These are phyloP conservation scores for Platynereis dumerilii DNA, from an alignment of 2,888 invertebrate genomes.

Conservation along the genomic window DNA sequence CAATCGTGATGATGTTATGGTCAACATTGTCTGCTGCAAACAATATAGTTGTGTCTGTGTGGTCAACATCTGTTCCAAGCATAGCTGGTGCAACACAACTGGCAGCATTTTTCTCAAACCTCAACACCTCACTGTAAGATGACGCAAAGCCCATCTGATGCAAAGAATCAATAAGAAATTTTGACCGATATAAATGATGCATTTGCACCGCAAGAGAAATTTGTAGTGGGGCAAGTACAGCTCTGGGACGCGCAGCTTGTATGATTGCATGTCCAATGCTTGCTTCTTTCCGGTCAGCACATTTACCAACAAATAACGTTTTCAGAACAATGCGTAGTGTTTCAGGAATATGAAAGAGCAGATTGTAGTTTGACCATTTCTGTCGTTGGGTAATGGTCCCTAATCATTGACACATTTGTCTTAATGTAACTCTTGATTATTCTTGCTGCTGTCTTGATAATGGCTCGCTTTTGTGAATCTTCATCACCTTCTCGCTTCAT, in stretches of 20 bases:
- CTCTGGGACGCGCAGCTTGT: constrained; percentile 37
- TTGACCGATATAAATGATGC: constrained; percentile 41
- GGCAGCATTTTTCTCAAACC: constrained; percentile 19
- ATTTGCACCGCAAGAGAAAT: constrained; percentile 40
- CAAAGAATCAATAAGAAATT: constrained; percentile 40
- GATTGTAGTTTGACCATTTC: not conserved
- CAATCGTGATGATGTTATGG: constrained; percentile 27
- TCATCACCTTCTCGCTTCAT: constrained; percentile 24
- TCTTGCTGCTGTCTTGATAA: constrained; percentile 40
- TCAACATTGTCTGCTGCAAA: constrained; percentile 29
- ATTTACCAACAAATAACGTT: constrained; percentile 17
- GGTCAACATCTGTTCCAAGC: not conserved
- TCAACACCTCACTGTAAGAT: constrained; percentile 33
- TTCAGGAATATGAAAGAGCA: not conserved
- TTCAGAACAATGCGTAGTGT: constrained; percentile 15
- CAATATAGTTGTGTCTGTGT: constrained; percentile 16
- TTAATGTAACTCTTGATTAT: constrained; percentile 42
- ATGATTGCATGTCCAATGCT: constrained; percentile 39
- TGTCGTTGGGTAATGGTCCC: not conserved
- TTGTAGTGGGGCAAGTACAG: constrained; percentile 36
- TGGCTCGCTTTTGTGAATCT: constrained; percentile 21
- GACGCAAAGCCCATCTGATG: constrained; percentile 38
- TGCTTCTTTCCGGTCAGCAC: constrained; percentile 25
- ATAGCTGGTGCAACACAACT: constrained; percentile 6
- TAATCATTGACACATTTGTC: not conserved